Percentiles rank a stretch among this genome's conserved stretches.
Evolutionary conservation across 2,797 vertebrate genomes (phyloP).

Genomic region (Brotula barbata): DNA sequence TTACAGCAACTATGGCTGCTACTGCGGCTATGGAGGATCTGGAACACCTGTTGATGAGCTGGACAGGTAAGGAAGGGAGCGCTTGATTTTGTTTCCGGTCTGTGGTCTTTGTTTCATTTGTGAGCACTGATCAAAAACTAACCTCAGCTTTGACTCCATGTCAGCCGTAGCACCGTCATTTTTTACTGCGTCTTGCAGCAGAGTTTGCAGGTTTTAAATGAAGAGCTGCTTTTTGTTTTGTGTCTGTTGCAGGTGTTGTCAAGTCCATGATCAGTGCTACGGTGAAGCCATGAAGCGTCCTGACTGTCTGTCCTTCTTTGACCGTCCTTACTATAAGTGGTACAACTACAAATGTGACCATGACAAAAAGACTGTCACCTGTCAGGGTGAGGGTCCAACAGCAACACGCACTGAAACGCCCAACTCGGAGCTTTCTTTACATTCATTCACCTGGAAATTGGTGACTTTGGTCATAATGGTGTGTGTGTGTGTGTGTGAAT

Average conservation of each 20-base stretch:
- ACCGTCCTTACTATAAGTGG: constrained; percentile 64
- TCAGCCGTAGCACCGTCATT: too few relatives aligned
- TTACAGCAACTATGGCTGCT: constrained; percentile 65
- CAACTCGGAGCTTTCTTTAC: too few relatives aligned
- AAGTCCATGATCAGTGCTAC: constrained; percentile 63
- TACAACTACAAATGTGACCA: constrained; percentile 53
- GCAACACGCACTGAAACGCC: too few relatives aligned
- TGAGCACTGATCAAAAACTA: too few relatives aligned
- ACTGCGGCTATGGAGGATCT: constrained; percentile 64
- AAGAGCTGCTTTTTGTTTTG: neutral
- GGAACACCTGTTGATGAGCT: constrained; percentile 64
- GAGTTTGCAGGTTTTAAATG: too few relatives aligned
- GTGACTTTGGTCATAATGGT: too few relatives aligned
- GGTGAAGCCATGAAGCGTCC: constrained; percentile 47
- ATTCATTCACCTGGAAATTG: too few relatives aligned
- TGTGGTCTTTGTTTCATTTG: too few relatives aligned
- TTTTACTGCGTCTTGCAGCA: too few relatives aligned
- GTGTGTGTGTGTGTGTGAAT: too few relatives aligned
- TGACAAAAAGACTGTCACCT: constrained; percentile 45
- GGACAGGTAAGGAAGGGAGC: constrained; percentile 67
- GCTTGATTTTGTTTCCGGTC: too few relatives aligned
- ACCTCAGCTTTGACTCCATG: too few relatives aligned
- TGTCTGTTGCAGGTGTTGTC: constrained; percentile 55
- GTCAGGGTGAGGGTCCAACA: constrained; percentile 52
- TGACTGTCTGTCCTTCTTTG: constrained; percentile 52